These are phyloP conservation scores for Macrosoma leucophasiata DNA, from an alignment of 2,888 invertebrate species.

Conservation along the genomic window DNA sequence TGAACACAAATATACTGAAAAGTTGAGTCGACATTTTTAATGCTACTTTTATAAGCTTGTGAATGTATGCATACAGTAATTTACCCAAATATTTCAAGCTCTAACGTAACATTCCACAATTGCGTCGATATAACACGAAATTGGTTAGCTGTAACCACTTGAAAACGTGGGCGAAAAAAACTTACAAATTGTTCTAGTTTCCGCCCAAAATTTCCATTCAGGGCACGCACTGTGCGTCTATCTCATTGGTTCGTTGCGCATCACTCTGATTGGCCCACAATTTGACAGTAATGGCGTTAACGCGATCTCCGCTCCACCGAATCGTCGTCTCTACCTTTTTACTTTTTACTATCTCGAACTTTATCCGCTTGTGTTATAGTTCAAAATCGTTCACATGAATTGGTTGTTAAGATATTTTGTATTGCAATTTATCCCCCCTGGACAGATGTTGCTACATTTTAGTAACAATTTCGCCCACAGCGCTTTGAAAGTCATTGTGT, in stretches of 20 bases:
- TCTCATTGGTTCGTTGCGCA: constrained; percentile 56
- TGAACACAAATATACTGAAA: no score
- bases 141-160: no score
- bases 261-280: constrained; percentile 64
- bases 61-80: no score
- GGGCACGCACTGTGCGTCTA: constrained; percentile 48
- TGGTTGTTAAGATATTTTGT: constrained; percentile 5
- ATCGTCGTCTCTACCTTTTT: constrained; percentile 26
- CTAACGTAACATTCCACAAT: no score
- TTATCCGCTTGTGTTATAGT: constrained; percentile 1
- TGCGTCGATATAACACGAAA: no score
- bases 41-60: no score
- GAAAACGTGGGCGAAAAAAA: no score
- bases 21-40: no score
- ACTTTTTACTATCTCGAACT: constrained; percentile 17
- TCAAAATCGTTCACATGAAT: constrained; percentile 6
- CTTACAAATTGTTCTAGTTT: constrained; percentile 62
- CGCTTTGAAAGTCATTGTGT: constrained; percentile 64
- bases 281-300: constrained; percentile 75
- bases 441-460: constrained; percentile 75
- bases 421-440: constrained; percentile 45
- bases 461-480: constrained; percentile 73
- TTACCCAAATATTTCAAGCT: no score
- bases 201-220: constrained; percentile 67
- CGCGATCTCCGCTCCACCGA: constrained; percentile 31